These are phyloP conservation scores for Arrhamphus sclerolepis DNA, from an alignment of 2,797 vertebrate species.

Conservation along the genomic window DNA sequence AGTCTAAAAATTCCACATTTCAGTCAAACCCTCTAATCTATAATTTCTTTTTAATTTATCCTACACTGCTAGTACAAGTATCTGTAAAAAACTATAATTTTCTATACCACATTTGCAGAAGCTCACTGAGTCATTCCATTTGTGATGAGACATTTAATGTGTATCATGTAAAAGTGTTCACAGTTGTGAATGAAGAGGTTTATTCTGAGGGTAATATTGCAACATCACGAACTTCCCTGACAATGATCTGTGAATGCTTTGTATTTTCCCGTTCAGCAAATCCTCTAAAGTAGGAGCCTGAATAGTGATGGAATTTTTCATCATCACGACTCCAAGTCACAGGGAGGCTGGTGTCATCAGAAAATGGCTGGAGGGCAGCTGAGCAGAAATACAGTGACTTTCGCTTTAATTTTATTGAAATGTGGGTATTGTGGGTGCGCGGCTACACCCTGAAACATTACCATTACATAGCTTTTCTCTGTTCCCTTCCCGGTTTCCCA, in stretches of 20 bases:
- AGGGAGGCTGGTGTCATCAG: slow-evolving; percentile 26
- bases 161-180: slow-evolving; percentile 40
- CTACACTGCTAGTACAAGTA: slow-evolving; percentile 19
- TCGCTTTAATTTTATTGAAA: slow-evolving; percentile 47
- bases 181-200: slow-evolving; percentile 25
- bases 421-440: slow-evolving; percentile 28
- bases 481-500: slow-evolving; percentile 21
- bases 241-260: slow-evolving; percentile 9
- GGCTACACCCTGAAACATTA: slow-evolving; percentile 23
- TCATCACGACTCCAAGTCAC: slow-evolving; percentile 27
- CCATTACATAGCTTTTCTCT: slow-evolving; percentile 28
- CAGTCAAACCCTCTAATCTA: slow-evolving; percentile 4
- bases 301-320: slow-evolving; percentile 17
- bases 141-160: slow-evolving; percentile 45
- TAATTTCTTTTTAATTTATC: slow-evolving; percentile 21
- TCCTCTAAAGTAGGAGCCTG: slow-evolving; percentile 7
- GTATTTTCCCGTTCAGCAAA: slow-evolving; percentile 19
- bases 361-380: slow-evolving; percentile 31
- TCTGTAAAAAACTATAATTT: slow-evolving; percentile 21
- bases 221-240: slow-evolving; percentile 9
- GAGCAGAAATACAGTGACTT: slow-evolving; percentile 29
- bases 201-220: slow-evolving; percentile 13
- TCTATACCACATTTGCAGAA: slow-evolving; percentile 14
- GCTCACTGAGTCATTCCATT: too few species aligned
- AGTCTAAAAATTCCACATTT: slow-evolving; percentile 24